Conservation (phyloP, 2,888 invertebrate species). For the Rhamnusium bicolor region DNA sequence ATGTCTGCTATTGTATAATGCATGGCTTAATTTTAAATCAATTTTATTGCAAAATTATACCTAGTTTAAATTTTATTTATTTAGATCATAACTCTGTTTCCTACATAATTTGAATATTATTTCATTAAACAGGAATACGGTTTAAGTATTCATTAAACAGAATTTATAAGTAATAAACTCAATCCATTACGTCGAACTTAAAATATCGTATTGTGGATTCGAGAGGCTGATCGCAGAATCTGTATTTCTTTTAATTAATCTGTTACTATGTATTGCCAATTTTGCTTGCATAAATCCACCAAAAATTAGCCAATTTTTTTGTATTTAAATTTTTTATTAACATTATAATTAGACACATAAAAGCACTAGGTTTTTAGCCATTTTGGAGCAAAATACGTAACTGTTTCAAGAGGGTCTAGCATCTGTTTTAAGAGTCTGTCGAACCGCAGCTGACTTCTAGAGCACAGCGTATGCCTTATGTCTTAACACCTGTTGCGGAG, state of each 20-base stretch:
- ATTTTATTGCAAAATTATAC: constrained; percentile 44
- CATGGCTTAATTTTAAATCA: constrained; percentile 38
- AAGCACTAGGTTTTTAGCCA: not conserved
- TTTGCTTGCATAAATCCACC: no score
- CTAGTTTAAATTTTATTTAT: constrained; percentile 22
- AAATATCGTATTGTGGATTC: no score
- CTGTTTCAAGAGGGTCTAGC: constrained; percentile 22
- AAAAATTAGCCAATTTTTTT: no score
- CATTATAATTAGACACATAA: not conserved
- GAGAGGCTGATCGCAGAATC: no score
- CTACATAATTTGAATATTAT: not conserved
- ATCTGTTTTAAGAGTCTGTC: constrained; percentile 37
- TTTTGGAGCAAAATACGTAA: constrained; percentile 4
- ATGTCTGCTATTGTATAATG: constrained; percentile 37
- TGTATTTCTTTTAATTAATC: no score
- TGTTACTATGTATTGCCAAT: no score
- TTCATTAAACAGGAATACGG: not conserved
- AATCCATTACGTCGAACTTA: not conserved
- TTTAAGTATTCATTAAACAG: not conserved
- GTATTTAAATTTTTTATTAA: not conserved
- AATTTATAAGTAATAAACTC: not conserved
- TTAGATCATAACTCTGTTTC: not conserved
- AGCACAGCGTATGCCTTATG: constrained; percentile 65
- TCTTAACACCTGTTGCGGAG: constrained; percentile 66
- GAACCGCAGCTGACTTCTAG: constrained; percentile 65